A percentile compares a stretch with the other conserved stretches of the same genome.
phyloP scores from a whole-genome alignment of 2,797 vertebrate species.

The Xiphophorus birchmanni region DNA sequence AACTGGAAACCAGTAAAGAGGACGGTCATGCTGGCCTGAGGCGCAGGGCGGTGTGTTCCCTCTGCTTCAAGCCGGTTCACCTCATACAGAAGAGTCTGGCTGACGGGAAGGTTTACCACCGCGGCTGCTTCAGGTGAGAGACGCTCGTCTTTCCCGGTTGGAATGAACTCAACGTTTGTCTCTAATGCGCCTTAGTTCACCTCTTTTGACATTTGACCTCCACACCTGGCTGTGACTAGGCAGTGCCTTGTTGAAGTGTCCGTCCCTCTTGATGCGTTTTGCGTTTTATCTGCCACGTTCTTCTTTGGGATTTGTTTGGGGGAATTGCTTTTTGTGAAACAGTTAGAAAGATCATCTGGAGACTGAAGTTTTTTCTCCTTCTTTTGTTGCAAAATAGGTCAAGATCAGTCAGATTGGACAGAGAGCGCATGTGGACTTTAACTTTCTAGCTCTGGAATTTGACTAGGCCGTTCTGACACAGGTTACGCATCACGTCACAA shows the following conservation, averaged over 20 bases:
- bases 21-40: neutral
- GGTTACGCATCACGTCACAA: neutral
- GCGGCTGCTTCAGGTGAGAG: constrained; percentile 89
- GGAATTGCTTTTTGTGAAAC: neutral
- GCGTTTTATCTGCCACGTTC: neutral
- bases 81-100: constrained; percentile 87
- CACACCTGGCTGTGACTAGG: neutral
- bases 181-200: constrained; percentile 12
- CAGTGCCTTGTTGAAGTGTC: neutral
- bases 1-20: constrained; percentile 19
- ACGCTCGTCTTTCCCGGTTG: neutral
- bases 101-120: constrained; percentile 87
- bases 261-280: neutral
- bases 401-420: neutral
- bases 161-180: neutral
- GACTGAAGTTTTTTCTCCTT: neutral
- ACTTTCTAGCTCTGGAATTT: neutral
- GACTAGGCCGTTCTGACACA: neutral
- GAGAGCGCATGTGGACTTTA: neutral
- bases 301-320: neutral
- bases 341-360: neutral
- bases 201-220: neutral
- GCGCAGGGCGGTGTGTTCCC: constrained; percentile 55
- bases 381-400: neutral
- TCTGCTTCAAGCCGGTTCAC: constrained; percentile 85